Evolutionary conservation across 30 jellyfish, hydroid and myxozoan species (phyloP), one percentile per base, ranked within the genome.

Genomic region (Morbakka virulenta): DNA sequence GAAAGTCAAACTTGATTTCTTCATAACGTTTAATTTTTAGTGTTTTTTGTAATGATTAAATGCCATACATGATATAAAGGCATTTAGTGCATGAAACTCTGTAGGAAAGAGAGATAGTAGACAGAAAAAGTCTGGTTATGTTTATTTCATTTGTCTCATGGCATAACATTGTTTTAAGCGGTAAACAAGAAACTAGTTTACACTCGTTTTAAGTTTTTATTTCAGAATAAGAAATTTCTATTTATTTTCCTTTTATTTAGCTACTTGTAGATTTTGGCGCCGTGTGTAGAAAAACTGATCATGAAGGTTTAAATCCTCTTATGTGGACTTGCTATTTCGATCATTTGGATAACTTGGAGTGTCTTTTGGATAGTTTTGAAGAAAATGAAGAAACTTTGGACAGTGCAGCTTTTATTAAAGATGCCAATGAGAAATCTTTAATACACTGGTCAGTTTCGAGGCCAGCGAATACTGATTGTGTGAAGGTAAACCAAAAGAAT

Each of bases 251-350:
- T 0, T 3, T 47, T 83, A 11, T 25, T 30, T 48, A 89, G 97
- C 21, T 30, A 67, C 89, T 89, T 21, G 4, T 89, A 1, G 80
- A 32, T 0, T 72, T 52, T 41, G 97, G 97, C 34, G 97, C 95
- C 0, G 95, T 82, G 65, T 72, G 72, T 3, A 69, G 28, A 26
- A 24, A 74, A 4, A 81, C 69, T 67, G 97, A 89, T 48, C 67
- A 64, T 73, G 97, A 89, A 34, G 93, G 87, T n/a, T 65, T 77
- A 83, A 82, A 92, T 0, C 94, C 97, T 21, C 89, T 89, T 3
- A 89, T 89, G 97, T 82, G 95, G 97, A 95, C 97, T 4, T 82
- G 95, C 30, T 87, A 83, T 77, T 89, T 89, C 57, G 97, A 89
- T 62, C 93, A 79, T 31, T 66, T 61, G 20, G 97, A 89, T 63